Percentiles rank a stretch among this genome's conserved stretches.
phyloP scores from a whole-genome alignment of 2,113 vertebrate genomes.

The Ictalurus punctatus region DNA sequence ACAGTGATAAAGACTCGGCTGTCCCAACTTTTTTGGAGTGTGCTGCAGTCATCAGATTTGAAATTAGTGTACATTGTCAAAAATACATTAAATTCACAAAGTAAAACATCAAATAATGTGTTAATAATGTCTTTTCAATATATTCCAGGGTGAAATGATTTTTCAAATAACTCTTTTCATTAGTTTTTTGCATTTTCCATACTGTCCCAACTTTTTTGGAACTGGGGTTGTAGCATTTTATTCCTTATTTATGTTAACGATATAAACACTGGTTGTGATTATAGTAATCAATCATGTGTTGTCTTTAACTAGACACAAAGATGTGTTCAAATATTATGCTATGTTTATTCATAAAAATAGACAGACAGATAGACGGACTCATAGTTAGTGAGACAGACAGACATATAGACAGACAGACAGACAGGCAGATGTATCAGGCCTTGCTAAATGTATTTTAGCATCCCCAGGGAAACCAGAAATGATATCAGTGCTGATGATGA shows the following conservation, averaged over 20 bases:
- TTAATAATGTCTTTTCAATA: no score
- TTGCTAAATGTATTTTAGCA: conserved; percentile 46
- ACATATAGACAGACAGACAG: background rate
- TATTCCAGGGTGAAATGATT: no score
- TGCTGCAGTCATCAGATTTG: no score
- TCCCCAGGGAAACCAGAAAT: conserved; percentile 39
- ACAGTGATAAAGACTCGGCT: no score
- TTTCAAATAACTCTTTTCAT: no score
- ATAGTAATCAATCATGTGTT: background rate
- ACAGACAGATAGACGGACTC: background rate
- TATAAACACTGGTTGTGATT: background rate
- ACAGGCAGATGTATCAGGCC: background rate
- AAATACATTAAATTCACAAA: no score
- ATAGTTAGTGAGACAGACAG: background rate
- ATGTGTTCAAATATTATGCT: background rate
- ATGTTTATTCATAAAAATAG: background rate
- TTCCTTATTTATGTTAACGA: background rate
- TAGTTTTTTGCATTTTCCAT: no score
- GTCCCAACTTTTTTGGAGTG: no score
- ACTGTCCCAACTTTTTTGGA: no score
- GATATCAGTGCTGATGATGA: conserved; percentile 57
- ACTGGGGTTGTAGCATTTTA: background rate
- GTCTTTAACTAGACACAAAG: background rate
- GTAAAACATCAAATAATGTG: no score
- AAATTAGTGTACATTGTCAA: background rate